Evolutionary conservation across 2,888 invertebrate species (phyloP), one percentile per base, ranked within the genome.

Genomic region (Platypus cylindrus): DNA sequence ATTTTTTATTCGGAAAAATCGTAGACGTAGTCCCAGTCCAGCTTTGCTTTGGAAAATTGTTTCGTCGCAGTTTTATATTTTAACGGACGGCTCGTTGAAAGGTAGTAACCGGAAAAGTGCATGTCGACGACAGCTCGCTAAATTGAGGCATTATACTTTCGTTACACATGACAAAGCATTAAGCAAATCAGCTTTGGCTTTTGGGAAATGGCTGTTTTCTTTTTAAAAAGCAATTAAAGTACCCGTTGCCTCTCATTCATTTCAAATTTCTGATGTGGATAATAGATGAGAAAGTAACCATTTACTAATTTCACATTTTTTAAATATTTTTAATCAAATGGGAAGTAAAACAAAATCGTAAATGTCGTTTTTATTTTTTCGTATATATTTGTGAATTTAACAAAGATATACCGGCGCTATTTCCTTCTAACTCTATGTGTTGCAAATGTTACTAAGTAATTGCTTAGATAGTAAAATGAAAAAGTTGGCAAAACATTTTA

Each of bases 71-170:
- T 52, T 52, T 53, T 52, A 52, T 51, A 41, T 41, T 41, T 41
- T 48, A 48, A 44, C 47, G 47, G 46, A 48, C 49, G 49, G 47
- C 48, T 51, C 46, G 48, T 46, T 52, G 52, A 55, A 58, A 60
- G 60, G 60, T 60, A 58, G 53, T 43, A 41, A 41, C 38, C 34
- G 40, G 38, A 39, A 39, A 38, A 37, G 55, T 60, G 58, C 58
- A 57, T 61, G 61, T 53, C 52, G 53, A 45, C 57, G 61, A 61
- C 62, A 62, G 62, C 56, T 47, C 47, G 55, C 55, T 55, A 60
- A 61, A 62, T 62, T 61, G 62, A 61, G 59, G 56, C 55, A 54
- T 55, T 53, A 54, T 53, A 51, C 53, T 54, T 54, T 53, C 52
- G 49, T 53, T 55, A 54, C 56, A 53, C 56, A 53, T 52, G 56